These are phyloP conservation scores for Protodeltote pygarga DNA, from an alignment of 2,888 invertebrate species.

Conservation along the genomic window DNA sequence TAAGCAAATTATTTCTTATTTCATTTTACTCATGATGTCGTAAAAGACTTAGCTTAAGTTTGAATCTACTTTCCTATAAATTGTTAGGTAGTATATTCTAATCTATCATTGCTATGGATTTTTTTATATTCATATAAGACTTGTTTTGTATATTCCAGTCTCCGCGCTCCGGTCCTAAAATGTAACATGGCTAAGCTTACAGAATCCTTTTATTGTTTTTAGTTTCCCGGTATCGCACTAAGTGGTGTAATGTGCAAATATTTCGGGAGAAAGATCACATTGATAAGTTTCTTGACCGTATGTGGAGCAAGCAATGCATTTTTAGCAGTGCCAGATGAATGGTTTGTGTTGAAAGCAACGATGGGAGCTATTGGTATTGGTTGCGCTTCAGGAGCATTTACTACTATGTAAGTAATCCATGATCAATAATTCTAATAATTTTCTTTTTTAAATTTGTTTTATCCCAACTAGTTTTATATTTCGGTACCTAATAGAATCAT, in stretches of 20 bases:
- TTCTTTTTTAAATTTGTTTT: background rate
- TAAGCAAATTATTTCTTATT: too few relatives aligned
- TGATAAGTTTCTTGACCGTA: slow-evolving; percentile 86
- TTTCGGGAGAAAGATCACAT: slow-evolving; percentile 87
- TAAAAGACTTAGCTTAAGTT: too few relatives aligned
- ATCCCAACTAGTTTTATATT: background rate
- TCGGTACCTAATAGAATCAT: too few relatives aligned
- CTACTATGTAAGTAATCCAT: slow-evolving; percentile 57
- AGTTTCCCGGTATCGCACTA: slow-evolving; percentile 80
- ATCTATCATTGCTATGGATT: too few relatives aligned
- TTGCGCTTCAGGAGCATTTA: slow-evolving; percentile 54
- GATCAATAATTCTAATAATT: too few relatives aligned
- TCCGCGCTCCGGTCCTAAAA: too few relatives aligned
- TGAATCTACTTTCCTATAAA: too few relatives aligned
- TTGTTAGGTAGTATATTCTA: too few relatives aligned
- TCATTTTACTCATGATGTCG: too few relatives aligned
- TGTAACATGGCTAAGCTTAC: too few relatives aligned
- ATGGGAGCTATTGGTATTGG: slow-evolving; percentile 55
- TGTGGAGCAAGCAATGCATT: slow-evolving; percentile 77
- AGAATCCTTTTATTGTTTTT: slow-evolving; percentile 75
- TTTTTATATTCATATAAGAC: too few relatives aligned
- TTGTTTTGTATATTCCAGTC: too few relatives aligned
- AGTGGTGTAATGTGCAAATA: slow-evolving; percentile 84
- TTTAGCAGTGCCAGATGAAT: slow-evolving; percentile 52
- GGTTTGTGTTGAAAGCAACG: slow-evolving; percentile 52